Percentiles rank a stretch among this genome's conserved stretches.
These are phyloP conservation scores for Elaphurus davidianus DNA, from an alignment of 2,113 vertebrate species.

Conservation along the genomic window DNA sequence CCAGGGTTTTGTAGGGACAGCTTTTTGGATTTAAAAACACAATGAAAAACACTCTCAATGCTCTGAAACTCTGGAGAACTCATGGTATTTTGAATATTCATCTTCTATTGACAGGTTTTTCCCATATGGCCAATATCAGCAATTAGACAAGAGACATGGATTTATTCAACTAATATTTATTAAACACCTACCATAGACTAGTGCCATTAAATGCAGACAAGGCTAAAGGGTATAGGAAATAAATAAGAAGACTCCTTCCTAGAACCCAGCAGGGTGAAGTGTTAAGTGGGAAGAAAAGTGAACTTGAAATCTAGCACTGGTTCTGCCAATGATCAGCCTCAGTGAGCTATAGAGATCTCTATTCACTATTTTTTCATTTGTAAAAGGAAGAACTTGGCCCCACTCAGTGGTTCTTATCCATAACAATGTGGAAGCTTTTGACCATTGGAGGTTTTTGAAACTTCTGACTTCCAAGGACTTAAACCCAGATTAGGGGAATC, in stretches of 20 bases:
- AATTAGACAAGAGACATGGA: background rate
- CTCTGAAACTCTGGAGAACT: background rate
- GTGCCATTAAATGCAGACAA: background rate
- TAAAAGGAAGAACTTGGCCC: background rate
- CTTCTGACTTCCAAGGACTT: background rate
- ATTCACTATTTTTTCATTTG: background rate
- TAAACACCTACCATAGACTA: background rate
- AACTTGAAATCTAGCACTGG: background rate
- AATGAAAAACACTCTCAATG: background rate
- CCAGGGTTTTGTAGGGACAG: background rate
- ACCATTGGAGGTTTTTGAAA: background rate
- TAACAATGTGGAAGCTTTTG: background rate
- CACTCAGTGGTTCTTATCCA: background rate
- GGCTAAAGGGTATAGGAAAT: background rate
- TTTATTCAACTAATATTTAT: background rate
- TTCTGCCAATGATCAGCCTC: background rate
- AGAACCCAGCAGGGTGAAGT: background rate
- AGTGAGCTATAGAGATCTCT: fast-evolving
- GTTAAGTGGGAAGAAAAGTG: background rate
- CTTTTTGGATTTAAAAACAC: background rate
- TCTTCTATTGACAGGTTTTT: background rate
- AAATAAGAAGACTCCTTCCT: background rate
- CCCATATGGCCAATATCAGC: background rate
- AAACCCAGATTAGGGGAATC: background rate
- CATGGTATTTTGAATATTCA: background rate